phyloP scores from a whole-genome alignment of 2,888 invertebrate genomes.

The Loripinus fragilis region DNA sequence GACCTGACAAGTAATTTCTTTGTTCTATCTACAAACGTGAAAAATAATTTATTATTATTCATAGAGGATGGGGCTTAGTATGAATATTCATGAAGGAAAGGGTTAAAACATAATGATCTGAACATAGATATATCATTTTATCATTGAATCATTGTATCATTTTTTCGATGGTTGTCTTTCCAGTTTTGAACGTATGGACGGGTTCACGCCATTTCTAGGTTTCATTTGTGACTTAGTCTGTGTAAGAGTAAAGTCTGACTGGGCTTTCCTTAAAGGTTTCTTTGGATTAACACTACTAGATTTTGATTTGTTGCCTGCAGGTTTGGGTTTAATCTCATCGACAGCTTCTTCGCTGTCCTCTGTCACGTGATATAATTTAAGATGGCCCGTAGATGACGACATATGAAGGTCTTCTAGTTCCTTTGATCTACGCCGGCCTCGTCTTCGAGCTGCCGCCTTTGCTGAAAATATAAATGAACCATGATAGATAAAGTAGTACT shows the following conservation, averaged over 20 bases:
- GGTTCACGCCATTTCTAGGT: neutral
- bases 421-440: slow-evolving; percentile 71
- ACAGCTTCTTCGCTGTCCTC: slow-evolving; percentile 26
- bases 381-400: slow-evolving; percentile 69
- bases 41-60: too few species aligned
- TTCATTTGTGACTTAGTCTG: neutral
- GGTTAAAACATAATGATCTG: too few species aligned
- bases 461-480: too few species aligned
- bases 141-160: too few species aligned
- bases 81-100: too few species aligned
- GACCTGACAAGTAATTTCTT: too few species aligned
- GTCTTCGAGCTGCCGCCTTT: slow-evolving; percentile 50
- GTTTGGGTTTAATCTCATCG: neutral
- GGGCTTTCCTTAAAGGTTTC: slow-evolving; percentile 22
- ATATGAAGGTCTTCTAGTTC: slow-evolving; percentile 77
- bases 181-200: neutral
- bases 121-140: too few species aligned
- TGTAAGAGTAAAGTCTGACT: slow-evolving; percentile 26
- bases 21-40: too few species aligned
- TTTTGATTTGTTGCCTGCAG: neutral
- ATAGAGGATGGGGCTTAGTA: too few species aligned
- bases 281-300: neutral
- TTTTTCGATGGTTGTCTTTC: slow-evolving; percentile 10
- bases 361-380: slow-evolving; percentile 50
- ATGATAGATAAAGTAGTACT: too few species aligned